Percentiles rank a stretch among this genome's conserved stretches.
These are phyloP conservation scores for Serinus canaria DNA, from an alignment of 2,113 vertebrate genomes.

Conservation along the genomic window DNA sequence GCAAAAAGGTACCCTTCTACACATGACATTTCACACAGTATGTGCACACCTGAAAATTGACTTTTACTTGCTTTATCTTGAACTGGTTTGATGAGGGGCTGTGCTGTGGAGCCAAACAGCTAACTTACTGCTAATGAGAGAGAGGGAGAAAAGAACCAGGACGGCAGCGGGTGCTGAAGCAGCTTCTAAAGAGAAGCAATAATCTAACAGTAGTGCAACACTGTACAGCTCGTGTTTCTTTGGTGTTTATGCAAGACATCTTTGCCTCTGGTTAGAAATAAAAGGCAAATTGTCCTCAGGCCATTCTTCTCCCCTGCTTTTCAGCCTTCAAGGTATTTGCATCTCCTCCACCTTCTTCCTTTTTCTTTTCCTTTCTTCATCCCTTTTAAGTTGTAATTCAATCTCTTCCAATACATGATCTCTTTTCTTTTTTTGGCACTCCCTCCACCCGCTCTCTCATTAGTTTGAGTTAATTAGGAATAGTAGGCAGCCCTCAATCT, in stretches of 20 bases:
- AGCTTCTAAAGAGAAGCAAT: neutral
- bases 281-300: neutral
- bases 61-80: neutral
- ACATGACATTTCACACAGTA: neutral
- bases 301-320: neutral
- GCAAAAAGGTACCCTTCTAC: neutral
- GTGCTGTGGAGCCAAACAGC: fast-evolving
- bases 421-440: constrained; percentile 28
- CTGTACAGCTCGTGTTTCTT: neutral
- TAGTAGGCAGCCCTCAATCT: constrained; percentile 71
- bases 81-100: neutral
- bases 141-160: neutral
- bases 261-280: neutral
- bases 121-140: neutral
- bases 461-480: constrained; percentile 82
- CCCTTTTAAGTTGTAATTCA: constrained; percentile 44
- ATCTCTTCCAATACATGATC: constrained; percentile 29
- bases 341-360: neutral
- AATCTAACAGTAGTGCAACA: neutral
- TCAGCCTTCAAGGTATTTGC: neutral
- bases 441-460: constrained; percentile 57
- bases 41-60: neutral
- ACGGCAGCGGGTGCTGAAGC: neutral
- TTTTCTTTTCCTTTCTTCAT: constrained; percentile 4
- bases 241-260: neutral